Evolutionary conservation across 2,113 vertebrate genomes (phyloP).

Genomic region (Poecile atricapillus): DNA sequence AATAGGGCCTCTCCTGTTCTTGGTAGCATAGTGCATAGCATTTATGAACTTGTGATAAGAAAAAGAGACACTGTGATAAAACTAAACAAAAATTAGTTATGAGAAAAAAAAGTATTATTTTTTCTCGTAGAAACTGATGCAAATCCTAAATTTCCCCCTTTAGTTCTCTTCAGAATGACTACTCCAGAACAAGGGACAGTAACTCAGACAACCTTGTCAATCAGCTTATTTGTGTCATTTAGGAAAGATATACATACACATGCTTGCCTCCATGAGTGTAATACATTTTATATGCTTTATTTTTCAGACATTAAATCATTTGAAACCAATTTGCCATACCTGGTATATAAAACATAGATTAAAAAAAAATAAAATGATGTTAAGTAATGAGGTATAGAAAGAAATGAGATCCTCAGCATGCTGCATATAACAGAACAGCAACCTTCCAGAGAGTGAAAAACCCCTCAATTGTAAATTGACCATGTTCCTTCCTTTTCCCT

Average conservation of each 20-base stretch:
- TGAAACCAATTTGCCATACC: background rate
- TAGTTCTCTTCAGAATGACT: background rate
- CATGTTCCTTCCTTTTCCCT: background rate
- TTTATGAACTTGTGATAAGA: background rate
- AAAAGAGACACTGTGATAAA: background rate
- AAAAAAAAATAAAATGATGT: background rate
- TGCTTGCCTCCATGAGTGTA: background rate
- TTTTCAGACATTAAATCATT: background rate
- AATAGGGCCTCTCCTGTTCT: background rate
- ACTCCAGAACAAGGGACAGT: background rate
- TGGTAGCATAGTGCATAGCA: background rate
- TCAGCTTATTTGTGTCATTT: background rate
- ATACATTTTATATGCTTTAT: background rate
- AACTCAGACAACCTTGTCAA: background rate
- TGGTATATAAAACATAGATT: background rate
- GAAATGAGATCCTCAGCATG: background rate
- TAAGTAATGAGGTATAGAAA: slow-evolving; percentile 32
- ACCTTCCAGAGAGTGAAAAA: background rate
- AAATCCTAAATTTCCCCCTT: background rate
- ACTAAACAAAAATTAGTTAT: background rate
- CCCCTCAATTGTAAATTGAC: background rate
- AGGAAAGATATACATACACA: background rate
- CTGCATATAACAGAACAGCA: background rate
- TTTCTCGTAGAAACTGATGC: background rate
- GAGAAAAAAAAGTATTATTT: background rate